These are phyloP conservation scores for Epinotia brunnichana DNA, from an alignment of 2,888 invertebrate species.

Conservation along the genomic window DNA sequence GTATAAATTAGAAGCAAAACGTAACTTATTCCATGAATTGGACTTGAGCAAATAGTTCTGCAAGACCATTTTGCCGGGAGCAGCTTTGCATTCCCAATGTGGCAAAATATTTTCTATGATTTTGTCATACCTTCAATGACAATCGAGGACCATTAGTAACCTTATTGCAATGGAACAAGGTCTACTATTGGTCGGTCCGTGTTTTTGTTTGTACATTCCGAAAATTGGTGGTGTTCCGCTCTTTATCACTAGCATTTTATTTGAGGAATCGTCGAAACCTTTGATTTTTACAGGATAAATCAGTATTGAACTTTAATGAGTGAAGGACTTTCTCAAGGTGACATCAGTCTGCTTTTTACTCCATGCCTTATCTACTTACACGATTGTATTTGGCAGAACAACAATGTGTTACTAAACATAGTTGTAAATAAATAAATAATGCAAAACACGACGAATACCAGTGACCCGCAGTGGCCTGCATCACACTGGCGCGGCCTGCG, in stretches of 20 bases:
- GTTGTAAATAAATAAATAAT: neutral
- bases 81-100: neutral
- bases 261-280: neutral
- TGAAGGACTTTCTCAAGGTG: neutral
- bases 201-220: slow-evolving; percentile 60
- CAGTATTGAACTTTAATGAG: neutral
- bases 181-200: neutral
- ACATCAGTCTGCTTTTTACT: slow-evolving; percentile 6
- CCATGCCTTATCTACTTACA: slow-evolving; percentile 40
- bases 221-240: slow-evolving; percentile 43
- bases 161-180: neutral
- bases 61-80: neutral
- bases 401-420: neutral
- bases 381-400: neutral
- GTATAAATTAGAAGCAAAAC: neutral
- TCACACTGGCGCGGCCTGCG: too few relatives aligned
- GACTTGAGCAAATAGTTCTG: slow-evolving; percentile 4
- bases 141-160: neutral
- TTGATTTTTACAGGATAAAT: neutral
- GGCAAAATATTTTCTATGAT: neutral
- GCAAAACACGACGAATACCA: neutral
- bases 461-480: too few relatives aligned
- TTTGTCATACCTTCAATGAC: neutral
- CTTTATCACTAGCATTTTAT: neutral
- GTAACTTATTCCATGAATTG: neutral